Evolutionary conservation across 2,113 vertebrate species (phyloP).

Genomic region (Brachyistius frenatus): DNA sequence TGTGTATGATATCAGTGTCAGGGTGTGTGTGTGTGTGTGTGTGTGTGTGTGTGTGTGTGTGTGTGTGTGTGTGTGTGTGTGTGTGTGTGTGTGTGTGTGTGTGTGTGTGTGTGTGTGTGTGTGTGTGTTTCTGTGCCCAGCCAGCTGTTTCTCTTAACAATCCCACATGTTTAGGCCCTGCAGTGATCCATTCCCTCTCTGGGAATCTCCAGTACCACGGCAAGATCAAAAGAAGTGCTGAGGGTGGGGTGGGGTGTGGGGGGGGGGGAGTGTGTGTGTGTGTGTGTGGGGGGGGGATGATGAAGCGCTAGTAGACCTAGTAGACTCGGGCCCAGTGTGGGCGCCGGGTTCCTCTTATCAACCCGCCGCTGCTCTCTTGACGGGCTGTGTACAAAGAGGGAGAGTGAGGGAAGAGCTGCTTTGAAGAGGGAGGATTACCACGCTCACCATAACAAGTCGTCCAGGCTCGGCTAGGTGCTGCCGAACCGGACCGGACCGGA

Average conservation of each 20-base stretch:
- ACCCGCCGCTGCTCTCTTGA: slow-evolving; percentile 88
- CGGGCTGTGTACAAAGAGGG: slow-evolving; percentile 90
- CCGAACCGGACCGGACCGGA: slow-evolving; percentile 38
- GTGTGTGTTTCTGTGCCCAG: slow-evolving; percentile 59
- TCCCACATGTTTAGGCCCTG: slow-evolving; percentile 75
- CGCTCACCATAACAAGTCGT: slow-evolving; percentile 94
- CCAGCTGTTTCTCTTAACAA: slow-evolving; percentile 86
- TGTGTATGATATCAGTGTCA: slow-evolving; percentile 82
- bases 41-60: slow-evolving; percentile 60
- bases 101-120: slow-evolving; percentile 55
- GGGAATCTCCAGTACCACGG: slow-evolving; percentile 87
- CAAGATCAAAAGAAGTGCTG: slow-evolving; percentile 91
- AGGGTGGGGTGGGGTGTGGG: background rate
- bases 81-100: slow-evolving; percentile 67
- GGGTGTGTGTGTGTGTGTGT: slow-evolving; percentile 70
- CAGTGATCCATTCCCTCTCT: slow-evolving; percentile 89
- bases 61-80: slow-evolving; percentile 66
- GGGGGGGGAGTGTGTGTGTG: slow-evolving; percentile 2
- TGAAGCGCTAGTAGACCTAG: slow-evolving; percentile 70
- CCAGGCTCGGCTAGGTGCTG: slow-evolving; percentile 90
- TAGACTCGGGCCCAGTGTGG: slow-evolving; percentile 76
- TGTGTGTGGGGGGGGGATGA: slow-evolving; percentile 58
- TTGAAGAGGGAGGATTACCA: slow-evolving; percentile 92
- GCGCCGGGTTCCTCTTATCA: slow-evolving; percentile 92
- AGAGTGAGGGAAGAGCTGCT: slow-evolving; percentile 83